Conservation (phyloP, 1,140 invertebrate species). For the Colletes gigas region DNA sequence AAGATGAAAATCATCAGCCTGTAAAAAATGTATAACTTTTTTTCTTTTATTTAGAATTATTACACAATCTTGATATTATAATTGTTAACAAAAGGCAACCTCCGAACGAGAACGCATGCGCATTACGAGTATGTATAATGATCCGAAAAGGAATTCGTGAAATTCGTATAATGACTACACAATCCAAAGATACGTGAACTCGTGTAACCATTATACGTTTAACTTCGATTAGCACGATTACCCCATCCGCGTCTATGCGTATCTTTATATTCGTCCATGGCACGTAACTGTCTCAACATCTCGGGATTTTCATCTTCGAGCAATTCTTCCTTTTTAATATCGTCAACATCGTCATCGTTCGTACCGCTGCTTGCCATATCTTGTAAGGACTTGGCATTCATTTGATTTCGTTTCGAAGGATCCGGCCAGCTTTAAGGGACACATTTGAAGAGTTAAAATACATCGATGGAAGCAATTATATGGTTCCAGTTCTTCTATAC, state of each 20-base stretch:
- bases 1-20: too few species aligned
- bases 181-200: neutral
- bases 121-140: too few species aligned
- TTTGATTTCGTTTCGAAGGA: slow-evolving; percentile 64
- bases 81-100: too few species aligned
- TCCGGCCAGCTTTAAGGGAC: slow-evolving; percentile 73
- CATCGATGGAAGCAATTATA: neutral
- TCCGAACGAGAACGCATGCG: too few species aligned
- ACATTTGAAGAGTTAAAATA: slow-evolving; percentile 21
- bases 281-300: slow-evolving; percentile 84
- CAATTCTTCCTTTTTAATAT: slow-evolving; percentile 81
- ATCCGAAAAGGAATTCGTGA: too few species aligned
- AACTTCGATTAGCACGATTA: slow-evolving; percentile 93
- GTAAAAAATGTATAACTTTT: too few species aligned
- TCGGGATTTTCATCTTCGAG: slow-evolving; percentile 90
- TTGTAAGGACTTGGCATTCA: slow-evolving; percentile 66
- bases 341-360: slow-evolving; percentile 70
- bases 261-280: slow-evolving; percentile 96
- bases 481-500: slow-evolving; percentile 62
- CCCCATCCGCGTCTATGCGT: slow-evolving; percentile 93
- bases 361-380: slow-evolving; percentile 53
- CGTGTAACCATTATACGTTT: slow-evolving; percentile 64
- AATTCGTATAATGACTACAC: neutral
- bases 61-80: too few species aligned
- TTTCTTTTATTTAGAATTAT: too few species aligned